These are phyloP conservation scores for Micrastur ruficollis DNA, from an alignment of 2,797 vertebrate species.

Conservation along the genomic window DNA sequence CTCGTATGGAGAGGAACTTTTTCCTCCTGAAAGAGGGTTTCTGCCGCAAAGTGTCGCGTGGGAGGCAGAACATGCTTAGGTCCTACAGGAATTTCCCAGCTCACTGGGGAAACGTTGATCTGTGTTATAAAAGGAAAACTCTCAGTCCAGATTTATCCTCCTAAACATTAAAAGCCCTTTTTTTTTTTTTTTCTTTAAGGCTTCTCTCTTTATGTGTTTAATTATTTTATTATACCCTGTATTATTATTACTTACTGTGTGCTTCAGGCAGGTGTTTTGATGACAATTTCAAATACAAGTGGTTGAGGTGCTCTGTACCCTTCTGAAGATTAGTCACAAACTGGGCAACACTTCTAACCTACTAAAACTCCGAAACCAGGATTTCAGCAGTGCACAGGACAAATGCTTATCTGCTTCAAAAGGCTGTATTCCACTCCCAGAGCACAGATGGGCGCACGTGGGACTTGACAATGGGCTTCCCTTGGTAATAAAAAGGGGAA, in stretches of 20 bases:
- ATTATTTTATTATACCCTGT: background rate
- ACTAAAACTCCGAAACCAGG: background rate
- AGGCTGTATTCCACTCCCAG: background rate
- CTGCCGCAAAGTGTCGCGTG: background rate
- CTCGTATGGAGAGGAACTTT: background rate
- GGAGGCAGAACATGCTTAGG: background rate
- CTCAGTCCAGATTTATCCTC: background rate
- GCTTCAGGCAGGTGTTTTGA: background rate
- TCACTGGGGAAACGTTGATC: background rate
- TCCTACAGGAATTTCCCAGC: background rate
- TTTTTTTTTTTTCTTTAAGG: background rate
- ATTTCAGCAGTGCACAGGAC: background rate
- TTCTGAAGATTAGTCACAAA: background rate
- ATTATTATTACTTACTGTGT: background rate
- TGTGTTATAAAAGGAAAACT: conserved; percentile 4
- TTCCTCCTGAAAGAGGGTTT: background rate
- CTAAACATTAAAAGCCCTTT: background rate
- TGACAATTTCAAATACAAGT: background rate
- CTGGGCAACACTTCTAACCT: background rate
- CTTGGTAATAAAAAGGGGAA: background rate
- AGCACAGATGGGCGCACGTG: background rate
- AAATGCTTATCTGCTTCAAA: background rate
- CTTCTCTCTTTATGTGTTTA: background rate
- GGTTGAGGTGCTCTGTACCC: background rate
- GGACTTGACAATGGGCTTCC: background rate